Evolutionary conservation across 2,797 vertebrate genomes (phyloP), one percentile per base, ranked within the genome.

Genomic region (Sorex maritimensis): DNA sequence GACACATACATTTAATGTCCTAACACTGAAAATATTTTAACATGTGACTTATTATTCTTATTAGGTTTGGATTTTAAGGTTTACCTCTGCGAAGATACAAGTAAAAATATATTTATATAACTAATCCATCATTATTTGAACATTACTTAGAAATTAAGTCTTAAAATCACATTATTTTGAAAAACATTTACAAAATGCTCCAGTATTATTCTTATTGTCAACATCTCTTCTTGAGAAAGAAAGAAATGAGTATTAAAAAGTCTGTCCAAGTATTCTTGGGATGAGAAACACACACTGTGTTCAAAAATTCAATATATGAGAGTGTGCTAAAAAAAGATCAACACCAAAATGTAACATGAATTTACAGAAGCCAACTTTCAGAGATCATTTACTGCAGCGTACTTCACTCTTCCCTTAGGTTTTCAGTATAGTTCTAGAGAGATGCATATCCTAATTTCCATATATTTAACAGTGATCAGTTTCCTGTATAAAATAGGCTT

Each of bases 1-100:
- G 28, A 95, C 80, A 96, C 44, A 86, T 91, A 65, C 21, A 84
- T 85, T 92, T 90, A 55, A 77, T 93, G 41, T 83, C 46, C 19
- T 89, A 73, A 88, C 11, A 80, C 1, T 75, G 12, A 73, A 93
- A 87, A 95, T 30, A 93, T 8, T 81, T 92, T 92, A 55, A 63
- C 23, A 91, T 92, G 46, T 85, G 67, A 77, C 55, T 86, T 82
- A 46, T 75, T 83, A 75, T 34, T 90, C 24, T 92, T 92, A 90
- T 9, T 67, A 86, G 34, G 26, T 65, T 82, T 96, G 55, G 15
- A 68, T 93, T 94, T 93, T 63, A 73, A 93, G 85, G 63, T 86
- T 86, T 94, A 90, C 69, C 61, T 88, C 86, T 30, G 78, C 82
- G 30, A 84, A 96, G 86, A 69, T 65, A 80, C 2, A 83, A 83